Evolutionary conservation across 53 echinoderm and acorn worm genomes (phyloP), one percentile per base, ranked within the genome.

Genomic region (Zoroaster sp.): DNA sequence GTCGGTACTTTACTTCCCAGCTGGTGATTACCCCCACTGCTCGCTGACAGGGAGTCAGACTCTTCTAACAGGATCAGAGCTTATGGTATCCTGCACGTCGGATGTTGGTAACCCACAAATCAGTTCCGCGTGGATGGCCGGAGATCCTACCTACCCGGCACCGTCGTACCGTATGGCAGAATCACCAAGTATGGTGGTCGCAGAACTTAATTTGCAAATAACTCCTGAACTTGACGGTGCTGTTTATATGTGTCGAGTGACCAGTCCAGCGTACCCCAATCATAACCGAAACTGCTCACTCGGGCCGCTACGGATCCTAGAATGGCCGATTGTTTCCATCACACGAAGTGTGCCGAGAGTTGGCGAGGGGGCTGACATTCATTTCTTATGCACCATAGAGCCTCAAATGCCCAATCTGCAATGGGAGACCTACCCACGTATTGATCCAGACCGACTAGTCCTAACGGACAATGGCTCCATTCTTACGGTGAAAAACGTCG

Each of bases 101-200:
- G 85, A 85, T 35, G 31, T 66, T 20, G 85, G 85, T 28, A 85
- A 85, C 37, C 85, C 85, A 18, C 85, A 85, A 36, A 71, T 85
- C 71, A 71, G 8, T 46, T 70, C 85, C 51, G 30, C 8, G 28
- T 85, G 85, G 85, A 47, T 13, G 47, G 43, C 44, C 21, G 71
- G 10, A 4, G 69, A 32, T 36, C 37, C 18, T 32, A 1, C 71
- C 18, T 3, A 7, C 3, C 40, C 21, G 18, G 8, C 18, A 10
- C 35, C 25, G 49, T 15, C 14, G 18, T 69, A 69, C 46, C 69
- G 18, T 7, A 85, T 45, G 32, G 85, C 36, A 15, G 51, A 85
- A 33, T 45, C 38, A 1, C 35, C 85, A 0, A 37, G 6, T 21
- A 85, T 70, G 85, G 54, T 85, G 44, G 51, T 85, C 7, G 69